Evolutionary conservation across 1,140 invertebrate genomes (phyloP).

Genomic region (Caenorhabditis tropicalis): DNA sequence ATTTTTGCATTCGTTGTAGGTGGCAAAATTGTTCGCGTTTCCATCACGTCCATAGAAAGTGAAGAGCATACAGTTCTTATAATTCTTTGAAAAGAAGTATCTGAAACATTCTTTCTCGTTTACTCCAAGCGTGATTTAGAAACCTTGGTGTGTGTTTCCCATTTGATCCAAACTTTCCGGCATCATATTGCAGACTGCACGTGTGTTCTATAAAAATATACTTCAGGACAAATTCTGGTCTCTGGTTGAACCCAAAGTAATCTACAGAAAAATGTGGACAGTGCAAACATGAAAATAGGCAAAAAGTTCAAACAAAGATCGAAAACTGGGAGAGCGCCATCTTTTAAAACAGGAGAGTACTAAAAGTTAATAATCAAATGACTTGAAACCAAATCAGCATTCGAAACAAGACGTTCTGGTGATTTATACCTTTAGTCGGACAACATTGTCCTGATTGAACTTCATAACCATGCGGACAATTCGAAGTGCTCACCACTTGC

Average conservation of each 20-base stretch:
- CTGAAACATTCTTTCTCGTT: conserved; percentile 18
- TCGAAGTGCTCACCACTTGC: conserved; percentile 56
- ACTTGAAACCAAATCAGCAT: too few species aligned
- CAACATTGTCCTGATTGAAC: conserved; percentile 66
- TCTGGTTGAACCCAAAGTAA: too few species aligned
- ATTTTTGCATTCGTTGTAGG: conserved; percentile 75
- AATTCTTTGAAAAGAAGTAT: conserved; percentile 66
- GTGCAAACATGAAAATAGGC: background rate
- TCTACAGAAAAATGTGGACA: conserved; percentile 36
- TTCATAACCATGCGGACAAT: conserved; percentile 66
- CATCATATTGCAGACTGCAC: conserved; percentile 67
- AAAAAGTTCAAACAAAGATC: too few species aligned
- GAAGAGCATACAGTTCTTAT: conserved; percentile 69
- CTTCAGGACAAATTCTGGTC: conserved; percentile 26
- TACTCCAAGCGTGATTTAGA: background rate
- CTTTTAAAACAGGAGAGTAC: too few species aligned
- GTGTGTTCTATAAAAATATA: conserved; percentile 60
- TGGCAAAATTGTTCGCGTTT: conserved; percentile 70
- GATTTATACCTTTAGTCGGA: conserved; percentile 66
- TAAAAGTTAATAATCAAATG: too few species aligned
- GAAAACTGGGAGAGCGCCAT: too few species aligned
- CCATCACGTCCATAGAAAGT: conserved; percentile 70
- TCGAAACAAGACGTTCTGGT: too few species aligned
- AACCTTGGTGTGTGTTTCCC: conserved; percentile 51
- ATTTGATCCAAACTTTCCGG: conserved; percentile 57